Conservation (phyloP, 2,888 invertebrate species). For the Platycheirus rosarum region DNA sequence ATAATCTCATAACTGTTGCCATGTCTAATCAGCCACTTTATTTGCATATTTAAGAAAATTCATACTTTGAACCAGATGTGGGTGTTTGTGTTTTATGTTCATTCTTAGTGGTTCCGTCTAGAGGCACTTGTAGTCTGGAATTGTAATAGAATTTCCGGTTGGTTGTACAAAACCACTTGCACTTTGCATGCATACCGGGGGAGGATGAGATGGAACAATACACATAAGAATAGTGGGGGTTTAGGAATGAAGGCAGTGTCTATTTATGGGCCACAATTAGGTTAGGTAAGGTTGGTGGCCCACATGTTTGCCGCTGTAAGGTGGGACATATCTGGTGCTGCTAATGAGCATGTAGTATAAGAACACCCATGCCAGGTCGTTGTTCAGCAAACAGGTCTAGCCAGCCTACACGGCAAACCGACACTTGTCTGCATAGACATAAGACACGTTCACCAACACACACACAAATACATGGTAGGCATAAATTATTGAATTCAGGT, state of each 20-base stretch:
- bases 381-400: conserved; percentile 55
- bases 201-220: conserved; percentile 1
- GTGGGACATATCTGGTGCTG: conserved; percentile 1
- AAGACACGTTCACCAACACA: background rate
- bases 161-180: conserved; percentile 9
- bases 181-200: background rate
- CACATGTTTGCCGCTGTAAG: conserved; percentile 24
- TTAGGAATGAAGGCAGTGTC: background rate
- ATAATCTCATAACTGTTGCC: conserved; percentile 6
- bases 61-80: conserved; percentile 10
- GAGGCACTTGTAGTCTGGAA: background rate
- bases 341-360: conserved; percentile 29
- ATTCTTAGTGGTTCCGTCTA: conserved; percentile 5
- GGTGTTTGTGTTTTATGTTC: background rate
- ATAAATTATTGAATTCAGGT: conserved; percentile 1
- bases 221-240: background rate
- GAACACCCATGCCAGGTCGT: conserved; percentile 34
- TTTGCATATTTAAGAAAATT: background rate
- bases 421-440: conserved; percentile 14
- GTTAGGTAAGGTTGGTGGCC: conserved; percentile 24
- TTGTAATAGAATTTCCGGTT: conserved; percentile 23
- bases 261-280: background rate
- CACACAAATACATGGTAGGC: background rate
- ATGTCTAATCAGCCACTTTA: background rate
- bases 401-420: conserved; percentile 33